Conservation (phyloP, 2,113 vertebrate species). For the Scalopus aquaticus region DNA sequence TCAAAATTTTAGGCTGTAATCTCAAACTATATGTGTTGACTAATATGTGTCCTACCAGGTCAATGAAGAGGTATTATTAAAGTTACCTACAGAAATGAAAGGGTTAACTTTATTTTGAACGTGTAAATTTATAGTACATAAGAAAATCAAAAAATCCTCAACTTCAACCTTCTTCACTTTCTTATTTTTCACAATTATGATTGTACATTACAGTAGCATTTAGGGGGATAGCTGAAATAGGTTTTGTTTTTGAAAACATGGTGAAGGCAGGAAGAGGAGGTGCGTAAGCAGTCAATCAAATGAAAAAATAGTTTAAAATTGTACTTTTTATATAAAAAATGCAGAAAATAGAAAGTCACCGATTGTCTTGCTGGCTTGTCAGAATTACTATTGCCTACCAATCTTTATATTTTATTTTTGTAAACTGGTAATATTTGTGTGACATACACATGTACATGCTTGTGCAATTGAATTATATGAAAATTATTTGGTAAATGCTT, state of each 20-base stretch:
- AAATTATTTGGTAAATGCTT: neutral
- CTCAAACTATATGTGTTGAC: neutral
- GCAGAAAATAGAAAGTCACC: neutral
- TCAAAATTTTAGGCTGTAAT: neutral
- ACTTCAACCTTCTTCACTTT: neutral
- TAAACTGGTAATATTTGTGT: neutral
- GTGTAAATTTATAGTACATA: neutral
- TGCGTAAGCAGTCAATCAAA: neutral
- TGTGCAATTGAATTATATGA: neutral
- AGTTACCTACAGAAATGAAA: neutral
- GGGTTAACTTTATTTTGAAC: neutral
- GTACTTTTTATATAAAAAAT: neutral
- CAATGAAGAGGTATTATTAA: neutral
- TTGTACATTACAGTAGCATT: neutral
- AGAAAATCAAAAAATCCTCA: neutral
- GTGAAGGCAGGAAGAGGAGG: neutral
- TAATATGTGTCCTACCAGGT: neutral
- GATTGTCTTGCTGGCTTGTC: neutral
- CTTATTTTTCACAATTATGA: neutral
- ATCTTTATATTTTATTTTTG: neutral
- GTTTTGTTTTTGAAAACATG: neutral
- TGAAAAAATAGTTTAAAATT: neutral
- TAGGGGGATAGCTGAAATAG: neutral
- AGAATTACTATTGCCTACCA: neutral
- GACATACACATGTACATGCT: neutral